phyloP scores from a whole-genome alignment of 2,888 invertebrate species.

The Cataglyphis livida region DNA sequence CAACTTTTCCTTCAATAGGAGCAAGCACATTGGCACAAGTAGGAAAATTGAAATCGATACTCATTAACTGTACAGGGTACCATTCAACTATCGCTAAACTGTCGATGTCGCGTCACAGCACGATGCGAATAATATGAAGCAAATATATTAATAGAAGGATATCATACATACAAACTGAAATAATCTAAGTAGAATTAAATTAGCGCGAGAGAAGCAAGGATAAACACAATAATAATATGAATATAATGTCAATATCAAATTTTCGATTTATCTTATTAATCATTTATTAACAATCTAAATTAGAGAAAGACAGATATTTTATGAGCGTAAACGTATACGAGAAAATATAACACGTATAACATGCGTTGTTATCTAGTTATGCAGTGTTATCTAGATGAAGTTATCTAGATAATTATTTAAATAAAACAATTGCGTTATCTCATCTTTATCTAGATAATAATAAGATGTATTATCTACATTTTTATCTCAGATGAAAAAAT shows the following conservation, averaged over 20 bases:
- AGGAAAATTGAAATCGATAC: constrained; percentile 35
- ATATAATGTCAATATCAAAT: background rate
- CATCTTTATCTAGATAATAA: too few species aligned
- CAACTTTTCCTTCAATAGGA: constrained; percentile 6
- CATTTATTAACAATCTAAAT: constrained; percentile 9
- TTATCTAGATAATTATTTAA: too few species aligned
- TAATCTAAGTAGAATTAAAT: constrained; percentile 4
- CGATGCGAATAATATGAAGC: background rate
- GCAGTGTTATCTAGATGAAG: too few species aligned
- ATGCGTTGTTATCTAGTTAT: background rate
- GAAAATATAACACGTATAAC: background rate
- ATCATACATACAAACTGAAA: background rate
- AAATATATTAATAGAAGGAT: constrained; percentile 2
- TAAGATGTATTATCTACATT: too few species aligned
- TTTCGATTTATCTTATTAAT: background rate
- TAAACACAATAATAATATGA: background rate
- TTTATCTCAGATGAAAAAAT: too few species aligned
- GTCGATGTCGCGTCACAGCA: constrained; percentile 49
- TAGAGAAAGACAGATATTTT: background rate
- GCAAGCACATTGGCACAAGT: background rate
- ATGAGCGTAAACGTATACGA: background rate
- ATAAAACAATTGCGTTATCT: too few species aligned
- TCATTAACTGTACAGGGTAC: constrained; percentile 33
- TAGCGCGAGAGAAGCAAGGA: background rate
- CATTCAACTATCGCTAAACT: constrained; percentile 66